Percentiles rank a stretch among this genome's conserved stretches.
These are phyloP conservation scores for Ceratitis capitata DNA, from an alignment of 1,140 invertebrate genomes.

Conservation along the genomic window DNA sequence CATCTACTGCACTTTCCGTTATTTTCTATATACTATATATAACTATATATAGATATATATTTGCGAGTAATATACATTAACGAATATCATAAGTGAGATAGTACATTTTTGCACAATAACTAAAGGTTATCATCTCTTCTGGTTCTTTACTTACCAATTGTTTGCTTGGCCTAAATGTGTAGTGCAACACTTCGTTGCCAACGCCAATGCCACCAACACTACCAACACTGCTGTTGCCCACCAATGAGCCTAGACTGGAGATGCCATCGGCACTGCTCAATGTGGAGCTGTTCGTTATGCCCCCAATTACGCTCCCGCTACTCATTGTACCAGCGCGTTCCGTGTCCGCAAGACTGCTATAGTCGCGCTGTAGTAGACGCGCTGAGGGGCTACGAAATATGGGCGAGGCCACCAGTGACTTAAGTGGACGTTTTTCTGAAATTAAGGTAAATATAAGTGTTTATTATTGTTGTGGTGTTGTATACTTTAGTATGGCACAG, in stretches of 20 bases:
- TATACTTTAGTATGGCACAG: no score
- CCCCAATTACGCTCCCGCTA: conserved; percentile 41
- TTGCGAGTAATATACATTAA: neutral
- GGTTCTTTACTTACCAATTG: conserved; percentile 62
- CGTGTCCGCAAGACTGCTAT: conserved; percentile 49
- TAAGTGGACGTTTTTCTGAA: conserved; percentile 63
- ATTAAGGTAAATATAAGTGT: neutral
- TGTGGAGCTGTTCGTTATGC: conserved; percentile 44
- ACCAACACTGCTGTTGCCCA: conserved; percentile 38
- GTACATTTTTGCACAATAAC: neutral
- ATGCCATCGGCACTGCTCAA: conserved; percentile 42
- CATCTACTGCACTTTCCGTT: neutral
- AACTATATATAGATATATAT: neutral
- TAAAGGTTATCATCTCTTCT: conserved; percentile 39
- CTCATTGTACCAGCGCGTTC: conserved; percentile 47
- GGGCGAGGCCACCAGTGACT: conserved; percentile 56
- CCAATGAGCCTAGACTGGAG: conserved; percentile 49
- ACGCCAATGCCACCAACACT: conserved; percentile 42
- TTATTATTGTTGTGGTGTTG: neutral
- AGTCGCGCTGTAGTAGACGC: conserved; percentile 60
- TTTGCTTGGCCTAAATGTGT: conserved; percentile 64
- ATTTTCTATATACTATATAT: neutral
- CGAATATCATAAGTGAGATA: neutral
- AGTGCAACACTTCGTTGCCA: conserved; percentile 64
- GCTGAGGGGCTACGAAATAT: conserved; percentile 62